Conservation (phyloP, 2,888 invertebrate genomes). For the Catocala sponsa region DNA sequence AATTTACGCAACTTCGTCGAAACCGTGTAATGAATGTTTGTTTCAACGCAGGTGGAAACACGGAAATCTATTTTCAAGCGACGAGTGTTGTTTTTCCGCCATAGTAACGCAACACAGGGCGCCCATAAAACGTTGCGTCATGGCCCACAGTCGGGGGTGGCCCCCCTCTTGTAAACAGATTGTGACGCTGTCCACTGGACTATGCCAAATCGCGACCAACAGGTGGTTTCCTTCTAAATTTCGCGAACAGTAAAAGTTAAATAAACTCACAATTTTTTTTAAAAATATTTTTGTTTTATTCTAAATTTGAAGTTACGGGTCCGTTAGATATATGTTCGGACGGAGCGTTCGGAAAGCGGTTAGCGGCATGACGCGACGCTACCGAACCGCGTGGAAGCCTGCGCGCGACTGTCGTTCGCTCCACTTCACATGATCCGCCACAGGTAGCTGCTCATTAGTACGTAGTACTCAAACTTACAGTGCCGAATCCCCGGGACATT, state of each 20-base stretch:
- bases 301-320: conserved; percentile 43
- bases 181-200: conserved; percentile 79
- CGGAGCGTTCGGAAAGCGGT: conserved; percentile 66
- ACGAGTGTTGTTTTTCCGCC: conserved; percentile 83
- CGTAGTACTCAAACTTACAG: conserved; percentile 64
- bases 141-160: conserved; percentile 69
- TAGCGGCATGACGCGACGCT: conserved; percentile 71
- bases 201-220: conserved; percentile 80
- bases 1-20: conserved; percentile 52
- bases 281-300: conserved; percentile 27
- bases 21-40: conserved; percentile 67
- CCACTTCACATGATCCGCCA: conserved; percentile 78
- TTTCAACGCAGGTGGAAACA: conserved; percentile 70
- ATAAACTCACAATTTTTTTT: conserved; percentile 35
- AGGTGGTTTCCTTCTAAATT: conserved; percentile 73
- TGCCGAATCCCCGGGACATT: conserved; percentile 67
- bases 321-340: conserved; percentile 60
- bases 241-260: conserved; percentile 35
- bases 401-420: conserved; percentile 82
- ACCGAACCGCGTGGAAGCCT: conserved; percentile 83
- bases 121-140: conserved; percentile 84
- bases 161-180: conserved; percentile 85
- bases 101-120: conserved; percentile 78
- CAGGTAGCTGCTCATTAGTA: conserved; percentile 82
- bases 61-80: conserved; percentile 82